Base-by-base conservation (phyloP, 2,113 vertebrate species). In the Poicephalus meyeri region DNA sequence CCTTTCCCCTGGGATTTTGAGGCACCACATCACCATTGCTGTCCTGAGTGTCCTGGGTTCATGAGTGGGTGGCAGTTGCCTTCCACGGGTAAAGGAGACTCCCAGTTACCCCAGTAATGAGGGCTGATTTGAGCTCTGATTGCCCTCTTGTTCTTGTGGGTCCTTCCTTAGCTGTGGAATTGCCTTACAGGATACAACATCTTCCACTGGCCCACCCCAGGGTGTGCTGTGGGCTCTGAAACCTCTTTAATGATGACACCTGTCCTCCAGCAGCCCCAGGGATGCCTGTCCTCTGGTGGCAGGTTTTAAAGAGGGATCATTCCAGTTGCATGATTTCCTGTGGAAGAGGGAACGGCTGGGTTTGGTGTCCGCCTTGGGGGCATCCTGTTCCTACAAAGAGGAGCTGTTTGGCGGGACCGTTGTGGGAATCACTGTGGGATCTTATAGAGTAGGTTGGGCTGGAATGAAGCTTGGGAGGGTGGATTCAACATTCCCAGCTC, bases 391-490 rank as follows among this genome's bases (percentile, higher is more conserved):
- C 12, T 73, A 25, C 0, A 2, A 19, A 74, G 20, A 52, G 25
- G 63, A 49, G 77, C 6, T 44, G 3, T 11, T 56, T n/a, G 33
- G 50, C 17, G 10, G 58, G 15, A 26, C 9, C 0, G 0, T 7
- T 31, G 13, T 41, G 58, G 35, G 29, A 52, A 21, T 55, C 0
- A 0, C 73, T 39, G 53, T 0, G 1, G 21, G 8, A 6, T 58
- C n/a, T 35, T 13, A 23, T 58, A 7, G 55, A 23, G 33, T 58
- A 58, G 55, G 20, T 23, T 58, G 55, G 56, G 20, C 56, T 58
- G 56, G 56, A 58, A 35, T 16, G 64, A 19, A 70, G 69, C 37
- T 61, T 42, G 46, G 46, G n/a, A 74, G 35, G 21, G 6, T 6
- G 9, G 72, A 17, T 76, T 65, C 31, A 52, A 37, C 0, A 0